Conservation (phyloP, 2,888 invertebrate genomes). For the Rotaria magnacalcarata region DNA sequence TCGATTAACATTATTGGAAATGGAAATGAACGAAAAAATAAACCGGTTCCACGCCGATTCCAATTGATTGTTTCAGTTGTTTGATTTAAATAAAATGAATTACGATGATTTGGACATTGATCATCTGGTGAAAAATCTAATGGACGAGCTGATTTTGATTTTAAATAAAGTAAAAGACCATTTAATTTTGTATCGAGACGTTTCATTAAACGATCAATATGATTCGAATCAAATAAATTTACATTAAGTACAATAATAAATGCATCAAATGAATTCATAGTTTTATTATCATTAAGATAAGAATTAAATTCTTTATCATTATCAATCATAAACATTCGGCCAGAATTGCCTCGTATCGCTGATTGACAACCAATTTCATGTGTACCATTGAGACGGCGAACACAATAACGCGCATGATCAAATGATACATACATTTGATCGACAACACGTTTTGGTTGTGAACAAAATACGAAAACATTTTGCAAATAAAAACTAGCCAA, state of each 20-base stretch:
- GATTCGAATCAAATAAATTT: neutral
- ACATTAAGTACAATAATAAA: conserved; percentile 3
- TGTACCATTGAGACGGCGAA: conserved; percentile 39
- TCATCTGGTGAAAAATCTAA: neutral
- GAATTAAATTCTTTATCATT: neutral
- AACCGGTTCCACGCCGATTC: neutral
- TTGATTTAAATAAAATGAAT: conserved; percentile 15
- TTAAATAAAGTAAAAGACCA: conserved; percentile 6
- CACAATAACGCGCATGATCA: conserved; percentile 2
- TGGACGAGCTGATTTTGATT: neutral
- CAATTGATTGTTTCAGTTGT: neutral
- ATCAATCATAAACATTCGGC: conserved; percentile 32
- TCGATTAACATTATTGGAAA: neutral
- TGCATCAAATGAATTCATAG: neutral
- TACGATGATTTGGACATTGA: conserved; percentile 16
- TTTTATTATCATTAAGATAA: neutral
- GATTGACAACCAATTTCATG: conserved; percentile 33
- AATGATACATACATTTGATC: neutral
- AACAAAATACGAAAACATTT: neutral
- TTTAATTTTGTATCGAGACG: neutral
- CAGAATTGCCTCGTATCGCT: neutral
- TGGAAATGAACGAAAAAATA: conserved; percentile 27
- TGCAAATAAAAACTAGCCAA: neutral
- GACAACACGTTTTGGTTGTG: neutral
- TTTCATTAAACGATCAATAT: neutral